Conservation (phyloP, 2,888 invertebrate species). For the Ferdinandea cuprea region DNA sequence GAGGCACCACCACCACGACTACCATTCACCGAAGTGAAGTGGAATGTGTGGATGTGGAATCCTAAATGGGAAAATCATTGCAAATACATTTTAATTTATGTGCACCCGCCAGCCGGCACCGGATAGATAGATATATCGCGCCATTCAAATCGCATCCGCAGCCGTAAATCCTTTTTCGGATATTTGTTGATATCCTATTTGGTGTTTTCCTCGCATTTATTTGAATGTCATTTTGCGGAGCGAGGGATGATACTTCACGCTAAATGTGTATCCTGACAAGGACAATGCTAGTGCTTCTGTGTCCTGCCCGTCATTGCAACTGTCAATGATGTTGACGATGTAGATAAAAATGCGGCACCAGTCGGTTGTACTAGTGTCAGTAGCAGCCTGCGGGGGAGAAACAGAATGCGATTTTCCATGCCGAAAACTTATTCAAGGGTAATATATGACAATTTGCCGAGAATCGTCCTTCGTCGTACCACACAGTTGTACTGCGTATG, state of each 20-base stretch:
- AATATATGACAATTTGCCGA: constrained; percentile 66
- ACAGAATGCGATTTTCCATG: constrained; percentile 24
- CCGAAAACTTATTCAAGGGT: constrained; percentile 58
- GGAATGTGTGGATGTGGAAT: not conserved
- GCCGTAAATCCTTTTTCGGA: constrained; percentile 73
- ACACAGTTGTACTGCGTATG: not conserved
- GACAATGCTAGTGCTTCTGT: constrained; percentile 38
- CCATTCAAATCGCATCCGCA: constrained; percentile 72
- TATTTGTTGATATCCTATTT: constrained; percentile 74
- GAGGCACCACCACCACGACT: not conserved
- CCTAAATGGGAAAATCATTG: constrained; percentile 72
- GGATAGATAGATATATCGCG: constrained; percentile 44
- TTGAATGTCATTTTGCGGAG: constrained; percentile 31
- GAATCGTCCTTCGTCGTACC: constrained; percentile 27
- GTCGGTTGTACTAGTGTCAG: not conserved
- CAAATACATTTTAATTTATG: constrained; percentile 73
- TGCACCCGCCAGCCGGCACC: constrained; percentile 67
- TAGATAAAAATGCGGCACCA: constrained; percentile 43
- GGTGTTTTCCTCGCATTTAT: constrained; percentile 65
- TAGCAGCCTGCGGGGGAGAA: constrained; percentile 27
- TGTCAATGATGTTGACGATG: constrained; percentile 54
- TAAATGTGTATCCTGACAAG: constrained; percentile 6
- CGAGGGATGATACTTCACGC: not conserved
- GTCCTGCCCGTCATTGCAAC: constrained; percentile 46
- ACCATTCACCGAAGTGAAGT: constrained; percentile 4